Evolutionary conservation across 2,797 vertebrate genomes (phyloP).

Genomic region (Enteromius unitaeniatus): DNA sequence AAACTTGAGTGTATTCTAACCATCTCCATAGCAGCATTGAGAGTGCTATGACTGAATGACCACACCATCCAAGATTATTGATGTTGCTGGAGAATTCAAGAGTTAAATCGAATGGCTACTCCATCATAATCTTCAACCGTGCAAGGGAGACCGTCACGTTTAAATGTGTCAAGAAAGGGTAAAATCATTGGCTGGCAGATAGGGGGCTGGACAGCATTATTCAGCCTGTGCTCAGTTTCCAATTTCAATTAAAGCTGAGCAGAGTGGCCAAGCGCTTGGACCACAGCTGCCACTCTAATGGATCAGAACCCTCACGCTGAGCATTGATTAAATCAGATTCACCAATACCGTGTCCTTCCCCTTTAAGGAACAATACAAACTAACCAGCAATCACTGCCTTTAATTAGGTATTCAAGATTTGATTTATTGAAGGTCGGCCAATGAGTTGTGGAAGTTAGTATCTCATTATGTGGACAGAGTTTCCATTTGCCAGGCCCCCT

Average conservation of each 20-base stretch:
- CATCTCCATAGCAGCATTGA: neutral
- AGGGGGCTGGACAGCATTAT: conserved; percentile 35
- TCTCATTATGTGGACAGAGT: conserved; percentile 65
- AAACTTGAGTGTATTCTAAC: conserved; percentile 2
- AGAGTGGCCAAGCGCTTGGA: conserved; percentile 57
- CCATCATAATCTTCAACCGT: conserved; percentile 55
- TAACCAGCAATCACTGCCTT: conserved; percentile 66
- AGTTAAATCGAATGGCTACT: conserved; percentile 60
- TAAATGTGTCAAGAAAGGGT: conserved; percentile 52
- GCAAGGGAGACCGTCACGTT: conserved; percentile 46
- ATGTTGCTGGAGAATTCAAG: conserved; percentile 58
- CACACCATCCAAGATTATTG: conserved; percentile 62
- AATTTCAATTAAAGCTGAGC: conserved; percentile 64
- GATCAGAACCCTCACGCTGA: conserved; percentile 66
- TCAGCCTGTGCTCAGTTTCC: conserved; percentile 56
- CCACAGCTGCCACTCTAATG: conserved; percentile 62
- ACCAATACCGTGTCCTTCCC: conserved; percentile 67
- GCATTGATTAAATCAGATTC: conserved; percentile 71
- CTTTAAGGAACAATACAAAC: conserved; percentile 63
- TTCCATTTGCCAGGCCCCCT: conserved; percentile 42
- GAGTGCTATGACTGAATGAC: conserved; percentile 60
- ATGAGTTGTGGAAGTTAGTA: conserved; percentile 67
- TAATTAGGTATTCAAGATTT: conserved; percentile 76
- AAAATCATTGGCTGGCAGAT: conserved; percentile 56
- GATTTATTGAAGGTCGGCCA: conserved; percentile 70